Conservation (phyloP, 2,113 vertebrate species). For the Nerophis ophidion region DNA sequence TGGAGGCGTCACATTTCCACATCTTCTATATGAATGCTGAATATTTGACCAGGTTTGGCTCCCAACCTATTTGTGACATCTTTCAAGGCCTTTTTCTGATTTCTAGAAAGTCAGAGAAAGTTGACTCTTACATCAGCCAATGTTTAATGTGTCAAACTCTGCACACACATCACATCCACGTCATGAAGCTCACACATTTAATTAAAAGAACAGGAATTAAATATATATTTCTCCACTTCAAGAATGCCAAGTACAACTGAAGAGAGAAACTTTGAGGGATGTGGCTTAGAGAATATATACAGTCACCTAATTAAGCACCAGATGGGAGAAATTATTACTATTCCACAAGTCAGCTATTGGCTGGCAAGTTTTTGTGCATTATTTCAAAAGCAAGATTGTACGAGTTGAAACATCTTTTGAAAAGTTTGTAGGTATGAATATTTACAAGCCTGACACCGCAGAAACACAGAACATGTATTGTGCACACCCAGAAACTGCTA, state of each 20-base stretch:
- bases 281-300: not conserved
- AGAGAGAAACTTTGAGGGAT: not conserved
- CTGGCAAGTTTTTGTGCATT: not conserved
- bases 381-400: not conserved
- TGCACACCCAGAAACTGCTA: not conserved
- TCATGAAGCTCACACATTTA: not conserved
- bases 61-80: not conserved
- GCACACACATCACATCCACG: not conserved
- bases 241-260: not conserved
- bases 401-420: not conserved
- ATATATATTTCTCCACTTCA: not conserved
- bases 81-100: constrained; percentile 1
- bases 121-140: not conserved
- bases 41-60: constrained; percentile 4
- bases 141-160: not conserved
- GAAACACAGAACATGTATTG: not conserved
- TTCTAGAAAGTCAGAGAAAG: constrained; percentile 2
- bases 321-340: not conserved
- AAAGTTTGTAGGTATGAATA: not conserved
- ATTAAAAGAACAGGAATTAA: not conserved
- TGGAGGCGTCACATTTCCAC: constrained; percentile 1
- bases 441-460: not conserved
- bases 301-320: not conserved
- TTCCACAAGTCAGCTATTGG: not conserved
- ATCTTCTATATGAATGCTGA: constrained; percentile 1